phyloP scores from a whole-genome alignment of 2,888 invertebrate species.

The Brachypterus glaber region DNA sequence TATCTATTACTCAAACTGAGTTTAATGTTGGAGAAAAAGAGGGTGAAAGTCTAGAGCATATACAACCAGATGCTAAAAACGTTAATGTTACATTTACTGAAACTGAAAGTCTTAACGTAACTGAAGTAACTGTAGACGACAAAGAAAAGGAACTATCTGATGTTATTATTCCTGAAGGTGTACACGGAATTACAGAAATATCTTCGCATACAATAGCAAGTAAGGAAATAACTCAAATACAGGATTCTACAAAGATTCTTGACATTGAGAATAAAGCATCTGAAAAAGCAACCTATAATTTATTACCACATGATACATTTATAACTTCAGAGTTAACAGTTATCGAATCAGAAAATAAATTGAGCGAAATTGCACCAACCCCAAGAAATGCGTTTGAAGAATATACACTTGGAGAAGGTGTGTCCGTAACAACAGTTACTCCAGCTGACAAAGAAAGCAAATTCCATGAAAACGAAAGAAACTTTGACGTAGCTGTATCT shows the following conservation, averaged over 20 bases:
- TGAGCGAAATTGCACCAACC: slow-evolving; percentile 40
- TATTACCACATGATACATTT: slow-evolving; percentile 46
- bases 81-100: slow-evolving; percentile 45
- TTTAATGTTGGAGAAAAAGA: slow-evolving; percentile 46
- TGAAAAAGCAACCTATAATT: slow-evolving; percentile 25
- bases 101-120: slow-evolving; percentile 52
- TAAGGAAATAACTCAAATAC: slow-evolving; percentile 47
- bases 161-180: slow-evolving; percentile 37
- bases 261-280: slow-evolving; percentile 20
- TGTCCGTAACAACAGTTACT: slow-evolving; percentile 48
- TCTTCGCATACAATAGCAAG: slow-evolving; percentile 49
- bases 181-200: slow-evolving; percentile 46
- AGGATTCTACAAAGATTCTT: slow-evolving; percentile 34
- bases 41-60: slow-evolving; percentile 37
- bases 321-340: slow-evolving; percentile 47
- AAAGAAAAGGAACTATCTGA: slow-evolving; percentile 44
- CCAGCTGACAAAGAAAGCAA: slow-evolving; percentile 48
- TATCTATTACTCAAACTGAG: slow-evolving; percentile 42
- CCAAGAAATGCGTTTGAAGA: slow-evolving; percentile 42
- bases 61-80: slow-evolving; percentile 47
- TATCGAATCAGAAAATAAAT: slow-evolving; percentile 50
- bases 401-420: slow-evolving; percentile 46
- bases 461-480: slow-evolving; percentile 34
- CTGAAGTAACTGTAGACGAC: slow-evolving; percentile 44
- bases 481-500: slow-evolving; percentile 20